phyloP scores from a whole-genome alignment of 2,888 invertebrate species.

The Protophormia terraenovae region DNA sequence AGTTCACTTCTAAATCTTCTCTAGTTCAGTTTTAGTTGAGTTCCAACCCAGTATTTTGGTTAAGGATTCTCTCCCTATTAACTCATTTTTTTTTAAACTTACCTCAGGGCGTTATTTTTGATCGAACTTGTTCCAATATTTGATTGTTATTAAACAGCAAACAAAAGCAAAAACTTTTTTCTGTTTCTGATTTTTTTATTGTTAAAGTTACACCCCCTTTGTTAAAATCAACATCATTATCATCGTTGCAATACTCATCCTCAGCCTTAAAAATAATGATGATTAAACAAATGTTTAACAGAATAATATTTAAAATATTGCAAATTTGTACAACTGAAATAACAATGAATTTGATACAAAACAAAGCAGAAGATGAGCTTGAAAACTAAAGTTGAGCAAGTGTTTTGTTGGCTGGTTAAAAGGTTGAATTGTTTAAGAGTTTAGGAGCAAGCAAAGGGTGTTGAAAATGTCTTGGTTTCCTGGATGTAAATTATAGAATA shows the following conservation, averaged over 20 bases:
- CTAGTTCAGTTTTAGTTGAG: no score
- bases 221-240: conserved; percentile 59
- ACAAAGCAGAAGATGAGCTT: conserved; percentile 46
- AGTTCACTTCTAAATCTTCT: no score
- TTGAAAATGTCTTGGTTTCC: no score
- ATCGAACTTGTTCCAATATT: conserved; percentile 79
- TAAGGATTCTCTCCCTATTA: no score
- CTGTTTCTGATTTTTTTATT: conserved; percentile 52
- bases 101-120: conserved; percentile 70
- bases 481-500: no score
- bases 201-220: conserved; percentile 66
- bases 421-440: conserved; percentile 43
- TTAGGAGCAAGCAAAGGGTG: neutral
- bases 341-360: neutral
- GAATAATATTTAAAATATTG: conserved; percentile 36
- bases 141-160: conserved; percentile 74
- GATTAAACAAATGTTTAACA: conserved; percentile 40
- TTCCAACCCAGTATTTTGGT: no score
- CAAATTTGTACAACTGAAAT: neutral
- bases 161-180: conserved; percentile 34
- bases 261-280: conserved; percentile 46
- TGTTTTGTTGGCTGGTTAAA: conserved; percentile 44
- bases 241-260: neutral
- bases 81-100: conserved; percentile 9
- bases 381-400: conserved; percentile 50